phyloP scores from a whole-genome alignment of 2,113 vertebrate species.

The Fukomys damarensis region DNA sequence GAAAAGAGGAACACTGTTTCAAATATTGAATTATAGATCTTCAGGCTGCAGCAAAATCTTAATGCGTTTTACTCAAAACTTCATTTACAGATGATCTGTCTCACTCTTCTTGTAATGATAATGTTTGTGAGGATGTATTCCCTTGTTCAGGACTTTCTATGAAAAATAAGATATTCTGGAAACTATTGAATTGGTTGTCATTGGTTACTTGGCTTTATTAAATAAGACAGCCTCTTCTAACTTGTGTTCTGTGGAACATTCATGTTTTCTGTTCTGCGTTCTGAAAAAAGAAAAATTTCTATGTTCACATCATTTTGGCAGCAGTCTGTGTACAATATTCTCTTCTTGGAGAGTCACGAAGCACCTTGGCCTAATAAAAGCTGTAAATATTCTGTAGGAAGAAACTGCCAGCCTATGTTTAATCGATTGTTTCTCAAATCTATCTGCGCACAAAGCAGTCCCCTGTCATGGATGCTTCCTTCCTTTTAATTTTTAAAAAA shows the following conservation, averaged over 20 bases:
- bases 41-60: constrained; percentile 64
- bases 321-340: not conserved
- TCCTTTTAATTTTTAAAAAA: not conserved
- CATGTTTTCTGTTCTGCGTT: constrained; percentile 39
- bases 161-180: constrained; percentile 68
- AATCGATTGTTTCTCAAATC: not conserved
- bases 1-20: constrained; percentile 55
- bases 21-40: constrained; percentile 67
- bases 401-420: constrained; percentile 10
- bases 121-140: constrained; percentile 44
- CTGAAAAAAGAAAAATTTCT: constrained; percentile 35
- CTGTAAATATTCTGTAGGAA: not conserved
- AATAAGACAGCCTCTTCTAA: constrained; percentile 66
- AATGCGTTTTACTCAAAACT: constrained; percentile 67
- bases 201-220: constrained; percentile 73
- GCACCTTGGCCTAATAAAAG: constrained; percentile 23
- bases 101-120: constrained; percentile 57
- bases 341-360: not conserved
- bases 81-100: constrained; percentile 67
- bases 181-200: constrained; percentile 59
- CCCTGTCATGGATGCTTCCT: not conserved
- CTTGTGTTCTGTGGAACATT: constrained; percentile 39
- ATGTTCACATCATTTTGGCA: constrained; percentile 31
- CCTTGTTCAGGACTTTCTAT: constrained; percentile 61
- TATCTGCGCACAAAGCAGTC: not conserved